Conservation (phyloP, 1,140 invertebrate species). For the Pseudoatta argentina region DNA sequence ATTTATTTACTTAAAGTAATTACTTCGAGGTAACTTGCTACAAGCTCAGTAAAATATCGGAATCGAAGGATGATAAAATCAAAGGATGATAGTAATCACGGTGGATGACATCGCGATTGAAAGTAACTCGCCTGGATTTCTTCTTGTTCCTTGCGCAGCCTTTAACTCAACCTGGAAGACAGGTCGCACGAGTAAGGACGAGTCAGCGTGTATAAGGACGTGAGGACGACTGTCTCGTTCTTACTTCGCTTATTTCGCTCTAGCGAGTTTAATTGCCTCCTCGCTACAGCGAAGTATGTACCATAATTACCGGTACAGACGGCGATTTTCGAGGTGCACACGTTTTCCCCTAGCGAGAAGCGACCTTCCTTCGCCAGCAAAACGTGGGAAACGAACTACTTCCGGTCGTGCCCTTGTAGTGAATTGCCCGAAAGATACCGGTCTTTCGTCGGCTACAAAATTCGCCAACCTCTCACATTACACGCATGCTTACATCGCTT, state of each 20-base stretch:
- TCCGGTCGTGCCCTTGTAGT: not conserved
- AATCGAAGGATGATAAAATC: not conserved
- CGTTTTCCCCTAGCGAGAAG: constrained; percentile 38
- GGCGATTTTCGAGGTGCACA: constrained; percentile 21
- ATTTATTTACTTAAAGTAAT: not conserved
- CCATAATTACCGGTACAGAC: constrained; percentile 16
- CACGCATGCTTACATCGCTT: constrained; percentile 11
- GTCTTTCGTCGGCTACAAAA: not conserved
- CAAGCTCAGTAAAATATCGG: constrained; percentile 1
- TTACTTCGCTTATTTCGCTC: constrained; percentile 22
- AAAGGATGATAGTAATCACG: constrained; percentile 9
- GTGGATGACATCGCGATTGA: not conserved
- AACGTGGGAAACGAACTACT: constrained; percentile 27
- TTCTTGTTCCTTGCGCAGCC: not conserved
- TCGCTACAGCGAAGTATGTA: not conserved
- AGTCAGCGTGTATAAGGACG: constrained; percentile 13
- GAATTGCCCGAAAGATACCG: not conserved
- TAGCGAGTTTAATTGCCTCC: constrained; percentile 29
- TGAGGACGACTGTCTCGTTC: not conserved
- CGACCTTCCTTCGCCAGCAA: constrained; percentile 31
- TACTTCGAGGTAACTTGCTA: not conserved
- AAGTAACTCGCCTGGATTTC: constrained; percentile 20
- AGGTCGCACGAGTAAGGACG: not conserved
- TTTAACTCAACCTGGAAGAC: constrained; percentile 10
- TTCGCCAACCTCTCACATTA: constrained; percentile 21